Conservation (phyloP, 1,140 invertebrate genomes). For the Euwallacea similis region DNA sequence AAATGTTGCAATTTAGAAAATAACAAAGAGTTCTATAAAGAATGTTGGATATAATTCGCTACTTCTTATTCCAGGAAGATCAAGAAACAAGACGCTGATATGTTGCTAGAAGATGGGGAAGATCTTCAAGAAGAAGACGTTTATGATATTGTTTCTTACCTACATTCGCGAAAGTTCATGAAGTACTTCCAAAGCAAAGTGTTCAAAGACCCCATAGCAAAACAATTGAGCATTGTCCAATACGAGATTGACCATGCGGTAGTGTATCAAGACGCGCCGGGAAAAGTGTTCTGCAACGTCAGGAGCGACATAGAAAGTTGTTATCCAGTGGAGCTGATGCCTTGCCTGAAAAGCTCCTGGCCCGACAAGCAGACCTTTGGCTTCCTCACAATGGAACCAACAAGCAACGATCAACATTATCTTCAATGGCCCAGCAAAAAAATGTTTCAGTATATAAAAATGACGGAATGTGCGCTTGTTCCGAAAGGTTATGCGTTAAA, state of each 20-base stretch:
- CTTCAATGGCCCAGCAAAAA: constrained; percentile 63
- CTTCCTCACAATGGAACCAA: constrained; percentile 25
- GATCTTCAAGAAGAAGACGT: constrained; percentile 37
- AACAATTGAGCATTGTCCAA: constrained; percentile 37
- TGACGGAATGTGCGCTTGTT: constrained; percentile 67
- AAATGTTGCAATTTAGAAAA: not conserved
- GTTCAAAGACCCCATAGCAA: constrained; percentile 38
- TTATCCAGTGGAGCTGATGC: constrained; percentile 42
- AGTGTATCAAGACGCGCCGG: constrained; percentile 34
- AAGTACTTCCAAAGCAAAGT: constrained; percentile 41
- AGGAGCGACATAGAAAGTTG: constrained; percentile 19
- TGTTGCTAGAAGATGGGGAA: constrained; percentile 35
- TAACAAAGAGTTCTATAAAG: not conserved
- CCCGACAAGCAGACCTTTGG: constrained; percentile 41
- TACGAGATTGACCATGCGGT: constrained; percentile 33
- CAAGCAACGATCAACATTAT: constrained; percentile 18
- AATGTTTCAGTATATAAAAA: constrained; percentile 65
- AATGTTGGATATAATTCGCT: not conserved
- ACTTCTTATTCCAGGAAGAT: constrained; percentile 13
- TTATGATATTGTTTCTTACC: constrained; percentile 39
- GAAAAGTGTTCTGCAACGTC: constrained; percentile 43
- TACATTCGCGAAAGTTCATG: constrained; percentile 44
- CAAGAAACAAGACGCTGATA: constrained; percentile 32
- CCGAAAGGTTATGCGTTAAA: constrained; percentile 58
- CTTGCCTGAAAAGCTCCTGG: constrained; percentile 44